Evolutionary conservation across 2,113 vertebrate genomes (phyloP).

Genomic region (Melanerpes aurifrons): DNA sequence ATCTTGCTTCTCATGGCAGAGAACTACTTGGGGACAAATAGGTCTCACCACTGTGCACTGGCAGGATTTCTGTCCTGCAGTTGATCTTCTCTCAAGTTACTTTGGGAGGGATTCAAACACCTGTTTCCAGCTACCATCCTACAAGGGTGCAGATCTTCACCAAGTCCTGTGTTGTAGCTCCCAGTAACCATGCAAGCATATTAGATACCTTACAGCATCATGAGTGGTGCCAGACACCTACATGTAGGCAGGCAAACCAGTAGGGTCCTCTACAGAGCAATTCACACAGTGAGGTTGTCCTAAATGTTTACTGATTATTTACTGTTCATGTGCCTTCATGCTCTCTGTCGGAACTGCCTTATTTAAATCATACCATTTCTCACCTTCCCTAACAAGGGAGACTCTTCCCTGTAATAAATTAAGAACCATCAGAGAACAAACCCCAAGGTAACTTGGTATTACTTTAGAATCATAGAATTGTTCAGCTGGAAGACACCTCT

Average conservation of each 20-base stretch:
- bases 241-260: neutral
- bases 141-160: neutral
- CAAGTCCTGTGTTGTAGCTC: neutral
- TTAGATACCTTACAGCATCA: neutral
- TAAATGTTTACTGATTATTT: neutral
- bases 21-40: neutral
- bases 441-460: neutral
- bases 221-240: neutral
- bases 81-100: neutral
- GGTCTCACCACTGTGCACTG: neutral
- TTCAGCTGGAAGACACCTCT: too few species aligned
- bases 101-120: neutral
- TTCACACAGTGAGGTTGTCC: fast-evolving
- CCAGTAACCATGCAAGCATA: neutral
- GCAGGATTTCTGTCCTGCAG: neutral
- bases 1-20: neutral
- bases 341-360: neutral
- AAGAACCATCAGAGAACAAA: neutral
- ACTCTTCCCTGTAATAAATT: neutral
- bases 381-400: neutral
- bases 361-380: neutral
- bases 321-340: fast-evolving
- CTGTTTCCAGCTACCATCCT: neutral
- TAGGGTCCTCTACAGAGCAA: neutral
- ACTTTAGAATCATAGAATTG: neutral